phyloP scores from a whole-genome alignment of 2,888 invertebrate species.

The Sclerodermus sp. region DNA sequence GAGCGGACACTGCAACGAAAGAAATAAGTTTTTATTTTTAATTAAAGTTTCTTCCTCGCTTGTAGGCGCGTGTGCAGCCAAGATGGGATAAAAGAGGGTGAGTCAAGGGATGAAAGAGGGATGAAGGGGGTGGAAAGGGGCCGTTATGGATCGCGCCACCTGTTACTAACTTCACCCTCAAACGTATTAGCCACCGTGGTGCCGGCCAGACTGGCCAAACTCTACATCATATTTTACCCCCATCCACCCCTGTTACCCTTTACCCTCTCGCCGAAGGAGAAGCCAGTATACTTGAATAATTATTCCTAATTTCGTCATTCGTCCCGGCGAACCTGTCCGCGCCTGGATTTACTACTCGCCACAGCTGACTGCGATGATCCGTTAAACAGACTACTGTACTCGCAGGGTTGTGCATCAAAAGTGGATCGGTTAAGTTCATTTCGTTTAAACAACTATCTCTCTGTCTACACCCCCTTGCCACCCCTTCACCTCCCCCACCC shows the following conservation, averaged over 20 bases:
- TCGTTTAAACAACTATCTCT: too few species aligned
- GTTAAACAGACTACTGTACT: too few species aligned
- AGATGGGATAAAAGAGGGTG: constrained; percentile 7
- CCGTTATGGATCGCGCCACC: constrained; percentile 54
- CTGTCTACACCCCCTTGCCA: too few species aligned
- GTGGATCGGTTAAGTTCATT: too few species aligned
- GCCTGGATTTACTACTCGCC: constrained; percentile 17
- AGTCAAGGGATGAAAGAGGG: too few species aligned
- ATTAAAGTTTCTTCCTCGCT: constrained; percentile 36
- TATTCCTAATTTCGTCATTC: constrained; percentile 48
- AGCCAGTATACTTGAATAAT: constrained; percentile 47
- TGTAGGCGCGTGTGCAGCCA: constrained; percentile 16
- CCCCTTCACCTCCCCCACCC: too few species aligned
- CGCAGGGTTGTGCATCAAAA: too few species aligned
- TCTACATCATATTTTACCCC: constrained; percentile 50
- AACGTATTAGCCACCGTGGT: constrained; percentile 49
- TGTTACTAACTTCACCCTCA: constrained; percentile 53
- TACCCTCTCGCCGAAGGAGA: constrained; percentile 5
- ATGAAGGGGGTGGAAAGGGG: constrained; percentile 12
- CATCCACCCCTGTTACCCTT: constrained; percentile 12
- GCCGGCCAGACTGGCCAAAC: constrained; percentile 41
- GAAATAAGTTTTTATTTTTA: constrained; percentile 47
- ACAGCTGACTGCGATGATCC: constrained; percentile 1
- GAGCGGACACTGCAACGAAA: constrained; percentile 69
- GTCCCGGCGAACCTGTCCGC: constrained; percentile 23